A percentile compares a stretch with the other conserved stretches of the same genome.
Conservation (phyloP, 2,113 vertebrate genomes). For the Leptocoma aspasia region DNA sequence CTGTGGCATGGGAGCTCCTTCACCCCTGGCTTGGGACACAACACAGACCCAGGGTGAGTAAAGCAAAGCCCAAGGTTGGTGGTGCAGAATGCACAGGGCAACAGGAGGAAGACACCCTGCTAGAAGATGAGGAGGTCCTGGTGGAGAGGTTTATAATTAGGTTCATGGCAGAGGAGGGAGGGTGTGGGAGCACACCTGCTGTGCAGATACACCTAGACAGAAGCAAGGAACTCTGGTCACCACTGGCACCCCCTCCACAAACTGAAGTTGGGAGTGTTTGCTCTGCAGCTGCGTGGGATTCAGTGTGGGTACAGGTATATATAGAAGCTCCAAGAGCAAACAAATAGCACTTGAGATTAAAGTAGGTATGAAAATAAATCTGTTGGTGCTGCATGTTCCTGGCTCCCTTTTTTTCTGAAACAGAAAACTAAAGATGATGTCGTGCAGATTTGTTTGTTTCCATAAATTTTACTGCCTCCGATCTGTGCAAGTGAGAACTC, state of each 20-base stretch:
- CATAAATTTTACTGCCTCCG: neutral
- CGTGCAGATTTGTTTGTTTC: neutral
- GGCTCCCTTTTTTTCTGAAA: neutral
- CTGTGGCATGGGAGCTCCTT: neutral
- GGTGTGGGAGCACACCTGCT: neutral
- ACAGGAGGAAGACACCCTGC: neutral
- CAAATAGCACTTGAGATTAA: neutral
- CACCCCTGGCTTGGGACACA: neutral
- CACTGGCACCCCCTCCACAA: neutral
- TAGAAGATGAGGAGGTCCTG: neutral
- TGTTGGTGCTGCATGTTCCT: neutral
- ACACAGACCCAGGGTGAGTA: neutral
- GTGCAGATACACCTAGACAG: neutral
- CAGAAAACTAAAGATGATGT: neutral
- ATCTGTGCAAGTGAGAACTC: neutral
- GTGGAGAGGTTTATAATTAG: neutral
- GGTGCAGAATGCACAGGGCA: neutral
- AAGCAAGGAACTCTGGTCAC: neutral
- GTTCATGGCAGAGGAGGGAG: neutral
- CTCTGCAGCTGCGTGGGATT: neutral
- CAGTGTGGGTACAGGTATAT: too few relatives aligned
- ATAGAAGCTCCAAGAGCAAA: neutral
- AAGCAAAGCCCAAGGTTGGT: neutral
- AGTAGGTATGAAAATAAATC: neutral
- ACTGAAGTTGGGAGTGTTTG: neutral